phyloP scores from a whole-genome alignment of 2,113 vertebrate species.

The Ceyx melanurus region DNA sequence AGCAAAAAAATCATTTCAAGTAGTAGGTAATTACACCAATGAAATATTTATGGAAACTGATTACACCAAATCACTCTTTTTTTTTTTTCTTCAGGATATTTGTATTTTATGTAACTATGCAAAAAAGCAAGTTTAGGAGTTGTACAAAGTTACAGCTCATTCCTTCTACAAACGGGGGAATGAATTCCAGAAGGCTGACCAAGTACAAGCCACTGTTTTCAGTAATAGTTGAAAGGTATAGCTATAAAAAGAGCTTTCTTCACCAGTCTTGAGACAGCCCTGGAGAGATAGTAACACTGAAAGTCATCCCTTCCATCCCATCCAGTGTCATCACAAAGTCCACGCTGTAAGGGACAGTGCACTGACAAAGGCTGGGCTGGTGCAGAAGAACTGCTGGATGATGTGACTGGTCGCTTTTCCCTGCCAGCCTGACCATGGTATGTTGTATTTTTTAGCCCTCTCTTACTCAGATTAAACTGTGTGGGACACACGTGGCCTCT shows the following conservation, averaged over 20 bases:
- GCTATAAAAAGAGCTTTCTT: neutral
- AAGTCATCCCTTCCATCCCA: neutral
- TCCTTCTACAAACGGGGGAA: neutral
- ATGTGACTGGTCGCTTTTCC: neutral
- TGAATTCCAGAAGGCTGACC: neutral
- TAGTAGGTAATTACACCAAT: conserved; percentile 68
- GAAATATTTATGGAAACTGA: conserved; percentile 74
- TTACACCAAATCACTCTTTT: conserved; percentile 60
- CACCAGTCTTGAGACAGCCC: neutral
- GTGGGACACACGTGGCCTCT: neutral
- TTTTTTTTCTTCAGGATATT: conserved; percentile 57
- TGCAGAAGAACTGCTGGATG: neutral
- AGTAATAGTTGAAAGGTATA: neutral
- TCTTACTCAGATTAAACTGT: neutral
- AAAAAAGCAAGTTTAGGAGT: neutral
- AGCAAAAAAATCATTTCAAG: conserved; percentile 59
- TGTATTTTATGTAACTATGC: conserved; percentile 8
- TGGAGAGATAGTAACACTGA: neutral
- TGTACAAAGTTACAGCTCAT: neutral
- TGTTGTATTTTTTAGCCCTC: neutral
- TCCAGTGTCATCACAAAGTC: neutral
- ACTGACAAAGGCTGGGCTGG: neutral
- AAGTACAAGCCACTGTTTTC: neutral
- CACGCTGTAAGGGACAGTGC: neutral
- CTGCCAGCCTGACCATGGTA: neutral